Base-by-base conservation (phyloP, 2,888 invertebrate genomes). In the Synergus japonicus region DNA sequence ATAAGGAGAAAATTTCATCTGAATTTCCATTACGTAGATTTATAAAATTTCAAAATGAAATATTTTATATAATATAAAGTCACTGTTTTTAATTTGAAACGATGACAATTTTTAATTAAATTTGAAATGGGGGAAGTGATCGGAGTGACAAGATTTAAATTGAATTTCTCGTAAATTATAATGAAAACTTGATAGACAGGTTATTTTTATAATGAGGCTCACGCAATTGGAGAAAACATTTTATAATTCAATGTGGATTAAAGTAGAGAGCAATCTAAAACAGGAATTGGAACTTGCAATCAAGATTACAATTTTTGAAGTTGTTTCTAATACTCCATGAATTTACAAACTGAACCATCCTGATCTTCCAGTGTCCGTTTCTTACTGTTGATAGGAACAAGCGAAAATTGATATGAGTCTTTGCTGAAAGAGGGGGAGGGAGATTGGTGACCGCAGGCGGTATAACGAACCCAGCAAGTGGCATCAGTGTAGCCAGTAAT, bases 401-500 rank as follows among this genome's bases (percentile, higher is more conserved):
- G 69, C 29, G 41, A 73, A 73, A 78, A 73, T 73, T 73, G 78
- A 76, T 54, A 76, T 43, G 44, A 15, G 77, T 67, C 58, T 67
- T 63, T 60, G 41, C n/a, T 76, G 54, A 46, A 64, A n/a, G 49
- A n/a, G 44, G 54, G n/a, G 49, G 5, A n/a, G 73, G 29, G 29
- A 54, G 73, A 73, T 54, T 37, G 46, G 46, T 29, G 44, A 69
- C 69, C 69, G 49, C 44, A 69, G 69, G 49, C 54, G 73, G 73
- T 73, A 73, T 73, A 73, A 54, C 54, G 73, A 73, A 41, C 22
- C 22, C 60, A 29, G 60, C 66, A 66, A 66, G 66, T 66, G 43
- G 18, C 73, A 73, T 73, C 54, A 73, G 73, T n/a, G n/a, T n/a
- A 37, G 73, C 29, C 15, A 49, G 86, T 90, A 89, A 89, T 88